phyloP scores from a whole-genome alignment of 2,113 vertebrate genomes.

The Suricata suricatta region DNA sequence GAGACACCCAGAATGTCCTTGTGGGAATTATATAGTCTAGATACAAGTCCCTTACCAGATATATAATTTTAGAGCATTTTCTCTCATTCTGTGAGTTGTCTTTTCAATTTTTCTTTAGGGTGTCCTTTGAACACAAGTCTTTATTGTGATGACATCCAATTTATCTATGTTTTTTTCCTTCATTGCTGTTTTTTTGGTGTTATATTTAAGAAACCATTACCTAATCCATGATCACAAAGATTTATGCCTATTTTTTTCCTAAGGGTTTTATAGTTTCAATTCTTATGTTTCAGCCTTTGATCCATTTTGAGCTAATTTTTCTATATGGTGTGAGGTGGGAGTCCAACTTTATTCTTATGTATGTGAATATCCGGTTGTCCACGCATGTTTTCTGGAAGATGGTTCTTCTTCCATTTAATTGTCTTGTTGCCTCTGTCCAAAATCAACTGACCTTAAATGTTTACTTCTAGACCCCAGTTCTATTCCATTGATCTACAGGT shows the following conservation, averaged over 20 bases:
- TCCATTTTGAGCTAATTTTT: background rate
- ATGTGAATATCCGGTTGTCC: background rate
- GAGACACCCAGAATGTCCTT: too few species aligned
- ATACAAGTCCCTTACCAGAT: background rate
- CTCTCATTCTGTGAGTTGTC: background rate
- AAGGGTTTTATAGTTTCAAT: background rate
- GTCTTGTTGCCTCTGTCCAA: background rate
- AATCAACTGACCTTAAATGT: background rate
- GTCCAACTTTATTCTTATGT: background rate
- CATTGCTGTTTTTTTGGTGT: conserved; percentile 1
- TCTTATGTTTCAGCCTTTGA: background rate
- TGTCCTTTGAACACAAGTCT: background rate
- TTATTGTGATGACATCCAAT: background rate
- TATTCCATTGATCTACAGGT: background rate
- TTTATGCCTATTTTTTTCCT: background rate
- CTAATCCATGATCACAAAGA: background rate
- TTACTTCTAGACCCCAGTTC: background rate
- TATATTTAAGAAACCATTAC: background rate
- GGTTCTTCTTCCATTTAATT: background rate
- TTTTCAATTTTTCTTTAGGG: background rate
- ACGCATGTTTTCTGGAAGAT: background rate
- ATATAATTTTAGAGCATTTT: background rate
- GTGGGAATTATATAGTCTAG: background rate
- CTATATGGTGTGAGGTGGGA: background rate
- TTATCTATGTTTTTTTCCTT: background rate